phyloP scores from a whole-genome alignment of 2,797 vertebrate genomes.

The Danio choprae region DNA sequence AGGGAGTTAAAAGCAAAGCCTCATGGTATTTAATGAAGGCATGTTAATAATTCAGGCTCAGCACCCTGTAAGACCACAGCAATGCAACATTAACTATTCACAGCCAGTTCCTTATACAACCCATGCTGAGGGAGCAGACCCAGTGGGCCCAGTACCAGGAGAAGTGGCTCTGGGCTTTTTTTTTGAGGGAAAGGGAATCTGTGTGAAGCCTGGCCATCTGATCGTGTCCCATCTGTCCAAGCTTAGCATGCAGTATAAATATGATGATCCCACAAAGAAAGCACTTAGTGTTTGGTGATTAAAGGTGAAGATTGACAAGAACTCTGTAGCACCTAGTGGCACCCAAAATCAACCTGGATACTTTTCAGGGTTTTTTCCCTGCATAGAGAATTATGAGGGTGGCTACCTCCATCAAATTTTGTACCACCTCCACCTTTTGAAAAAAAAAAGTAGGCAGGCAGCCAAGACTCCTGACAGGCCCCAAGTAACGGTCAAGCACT shows the following conservation, averaged over 20 bases:
- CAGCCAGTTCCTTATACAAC: constrained; percentile 63
- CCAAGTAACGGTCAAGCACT: no score
- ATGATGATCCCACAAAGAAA: constrained; percentile 28
- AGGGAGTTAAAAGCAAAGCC: constrained; percentile 42
- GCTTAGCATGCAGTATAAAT: constrained; percentile 31
- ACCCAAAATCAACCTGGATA: neutral
- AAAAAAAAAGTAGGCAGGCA: no score
- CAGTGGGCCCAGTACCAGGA: constrained; percentile 46
- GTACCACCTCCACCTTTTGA: no score
- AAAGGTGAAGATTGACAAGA: constrained; percentile 20
- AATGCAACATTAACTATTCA: constrained; percentile 74
- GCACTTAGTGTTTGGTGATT: constrained; percentile 30
- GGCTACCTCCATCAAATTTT: no score
- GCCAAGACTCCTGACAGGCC: no score
- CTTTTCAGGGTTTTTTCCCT: neutral
- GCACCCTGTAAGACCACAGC: constrained; percentile 61
- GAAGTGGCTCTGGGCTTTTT: constrained; percentile 52
- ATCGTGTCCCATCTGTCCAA: constrained; percentile 62
- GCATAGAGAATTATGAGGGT: no score
- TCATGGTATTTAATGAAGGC: constrained; percentile 72
- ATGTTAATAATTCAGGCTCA: constrained; percentile 76
- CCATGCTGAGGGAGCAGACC: constrained; percentile 46
- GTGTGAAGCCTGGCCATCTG: constrained; percentile 57
- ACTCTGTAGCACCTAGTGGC: neutral
- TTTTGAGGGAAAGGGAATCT: constrained; percentile 58